These are phyloP conservation scores for Ceratothoa steindachneri DNA, from an alignment of 2,888 invertebrate species.

Conservation along the genomic window DNA sequence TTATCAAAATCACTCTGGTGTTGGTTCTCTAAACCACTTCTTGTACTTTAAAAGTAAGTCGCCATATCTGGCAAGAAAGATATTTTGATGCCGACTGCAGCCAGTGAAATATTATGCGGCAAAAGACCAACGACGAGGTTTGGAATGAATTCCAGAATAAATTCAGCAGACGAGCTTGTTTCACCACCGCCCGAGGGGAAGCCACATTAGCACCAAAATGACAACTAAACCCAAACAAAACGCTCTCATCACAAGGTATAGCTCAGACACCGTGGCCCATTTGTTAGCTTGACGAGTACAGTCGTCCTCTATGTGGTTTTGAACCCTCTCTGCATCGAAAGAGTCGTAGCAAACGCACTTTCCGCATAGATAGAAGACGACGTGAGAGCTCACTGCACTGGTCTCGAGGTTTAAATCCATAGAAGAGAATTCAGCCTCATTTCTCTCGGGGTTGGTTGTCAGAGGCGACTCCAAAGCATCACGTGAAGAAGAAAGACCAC, in stretches of 20 bases:
- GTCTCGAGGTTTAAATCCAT: conserved; percentile 35
- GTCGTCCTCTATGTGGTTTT: conserved; percentile 39
- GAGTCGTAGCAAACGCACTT: conserved; percentile 43
- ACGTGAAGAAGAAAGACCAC: background rate
- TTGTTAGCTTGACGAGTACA: conserved; percentile 38
- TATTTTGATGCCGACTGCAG: no score
- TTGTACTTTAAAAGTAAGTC: no score
- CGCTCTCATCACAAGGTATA: conserved; percentile 40
- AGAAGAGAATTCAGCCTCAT: background rate
- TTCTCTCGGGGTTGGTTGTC: background rate
- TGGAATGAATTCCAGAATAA: no score
- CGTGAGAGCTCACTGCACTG: conserved; percentile 28
- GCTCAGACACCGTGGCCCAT: conserved; percentile 38
- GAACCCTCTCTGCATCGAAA: conserved; percentile 40
- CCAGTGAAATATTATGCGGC: no score
- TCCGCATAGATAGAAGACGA: conserved; percentile 42
- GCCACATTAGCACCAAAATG: conserved; percentile 20
- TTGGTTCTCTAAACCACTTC: no score
- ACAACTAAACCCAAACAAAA: conserved; percentile 35
- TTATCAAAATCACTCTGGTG: no score
- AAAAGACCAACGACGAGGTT: no score
- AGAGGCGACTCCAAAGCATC: background rate
- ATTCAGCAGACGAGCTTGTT: background rate
- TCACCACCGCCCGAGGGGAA: conserved; percentile 6
- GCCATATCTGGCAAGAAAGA: no score